Conservation (phyloP, 2,888 invertebrate species). For the Platycheirus rosarum region DNA sequence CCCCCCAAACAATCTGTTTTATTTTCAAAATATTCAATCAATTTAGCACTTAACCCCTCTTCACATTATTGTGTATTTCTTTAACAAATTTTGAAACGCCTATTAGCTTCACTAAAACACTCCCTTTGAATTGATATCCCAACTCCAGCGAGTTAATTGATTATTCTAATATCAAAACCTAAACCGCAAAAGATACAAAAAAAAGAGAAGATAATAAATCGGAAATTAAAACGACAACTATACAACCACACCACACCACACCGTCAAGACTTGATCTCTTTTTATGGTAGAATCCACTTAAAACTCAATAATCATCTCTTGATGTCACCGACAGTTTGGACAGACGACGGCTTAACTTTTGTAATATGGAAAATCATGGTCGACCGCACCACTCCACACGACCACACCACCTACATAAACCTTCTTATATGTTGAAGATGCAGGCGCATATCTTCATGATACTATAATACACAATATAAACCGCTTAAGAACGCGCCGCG, state of each 20-base stretch:
- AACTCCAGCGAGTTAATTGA: slow-evolving; percentile 60
- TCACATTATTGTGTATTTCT: slow-evolving; percentile 14
- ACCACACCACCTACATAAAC: slow-evolving; percentile 44
- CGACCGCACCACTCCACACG: slow-evolving; percentile 16
- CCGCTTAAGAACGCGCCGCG: slow-evolving; percentile 52
- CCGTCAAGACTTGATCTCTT: slow-evolving; percentile 69
- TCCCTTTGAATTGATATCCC: slow-evolving; percentile 26
- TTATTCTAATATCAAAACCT: slow-evolving; percentile 71
- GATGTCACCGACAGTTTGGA: slow-evolving; percentile 64
- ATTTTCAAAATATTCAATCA: slow-evolving; percentile 53
- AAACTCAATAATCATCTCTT: slow-evolving; percentile 74
- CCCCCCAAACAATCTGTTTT: background rate
- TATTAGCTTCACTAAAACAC: slow-evolving; percentile 48
- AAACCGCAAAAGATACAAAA: slow-evolving; percentile 62
- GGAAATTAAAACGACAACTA: slow-evolving; percentile 74
- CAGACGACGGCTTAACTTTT: slow-evolving; percentile 21
- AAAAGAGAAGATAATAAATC: slow-evolving; percentile 69
- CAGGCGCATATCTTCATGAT: slow-evolving; percentile 65
- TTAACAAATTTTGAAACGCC: slow-evolving; percentile 56
- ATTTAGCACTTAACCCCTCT: slow-evolving; percentile 62
- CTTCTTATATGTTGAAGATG: slow-evolving; percentile 29
- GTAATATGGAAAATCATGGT: slow-evolving; percentile 39
- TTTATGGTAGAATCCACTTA: slow-evolving; percentile 74
- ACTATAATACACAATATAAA: slow-evolving; percentile 57
- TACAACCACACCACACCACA: slow-evolving; percentile 62